Evolutionary conservation across 2,113 vertebrate species (phyloP).

Genomic region (Numida meleagris): DNA sequence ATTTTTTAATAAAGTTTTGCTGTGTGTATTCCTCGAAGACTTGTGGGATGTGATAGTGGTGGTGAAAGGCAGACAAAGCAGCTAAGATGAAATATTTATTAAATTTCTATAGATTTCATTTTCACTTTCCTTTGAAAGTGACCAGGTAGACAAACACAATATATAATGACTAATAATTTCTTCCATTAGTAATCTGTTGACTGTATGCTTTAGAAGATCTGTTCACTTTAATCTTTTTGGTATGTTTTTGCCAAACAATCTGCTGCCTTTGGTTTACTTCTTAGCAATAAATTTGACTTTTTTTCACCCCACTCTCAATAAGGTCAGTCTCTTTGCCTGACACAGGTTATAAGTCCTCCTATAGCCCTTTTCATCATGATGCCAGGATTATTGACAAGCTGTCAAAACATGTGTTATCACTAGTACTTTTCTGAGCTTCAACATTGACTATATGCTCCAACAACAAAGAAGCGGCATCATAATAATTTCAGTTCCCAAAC

Average conservation of each 20-base stretch:
- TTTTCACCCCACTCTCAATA: not conserved
- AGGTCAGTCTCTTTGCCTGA: not conserved
- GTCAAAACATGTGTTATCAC: constrained; percentile 44
- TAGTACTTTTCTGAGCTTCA: constrained; percentile 18
- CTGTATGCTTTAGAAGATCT: not conserved
- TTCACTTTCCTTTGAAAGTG: not conserved
- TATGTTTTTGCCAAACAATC: not conserved
- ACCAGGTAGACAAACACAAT: not conserved
- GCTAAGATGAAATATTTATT: not conserved
- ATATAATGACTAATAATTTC: not conserved
- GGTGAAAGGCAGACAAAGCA: not conserved
- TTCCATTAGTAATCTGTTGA: constrained; percentile 14
- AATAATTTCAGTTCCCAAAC: constrained; percentile 32
- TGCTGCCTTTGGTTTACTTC: not conserved
- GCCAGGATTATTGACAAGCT: constrained; percentile 39
- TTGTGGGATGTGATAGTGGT: not conserved
- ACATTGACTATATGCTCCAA: constrained; percentile 44
- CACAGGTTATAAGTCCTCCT: not conserved
- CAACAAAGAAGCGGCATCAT: constrained; percentile 39
- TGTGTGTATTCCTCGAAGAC: not conserved
- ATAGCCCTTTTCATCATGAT: constrained; percentile 20
- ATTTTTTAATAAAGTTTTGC: constrained; percentile 38
- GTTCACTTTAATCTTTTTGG: not conserved
- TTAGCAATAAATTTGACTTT: constrained; percentile 20
- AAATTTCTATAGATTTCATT: not conserved